phyloP scores from a whole-genome alignment of 2,888 invertebrate genomes.

The Pecten maximus region DNA sequence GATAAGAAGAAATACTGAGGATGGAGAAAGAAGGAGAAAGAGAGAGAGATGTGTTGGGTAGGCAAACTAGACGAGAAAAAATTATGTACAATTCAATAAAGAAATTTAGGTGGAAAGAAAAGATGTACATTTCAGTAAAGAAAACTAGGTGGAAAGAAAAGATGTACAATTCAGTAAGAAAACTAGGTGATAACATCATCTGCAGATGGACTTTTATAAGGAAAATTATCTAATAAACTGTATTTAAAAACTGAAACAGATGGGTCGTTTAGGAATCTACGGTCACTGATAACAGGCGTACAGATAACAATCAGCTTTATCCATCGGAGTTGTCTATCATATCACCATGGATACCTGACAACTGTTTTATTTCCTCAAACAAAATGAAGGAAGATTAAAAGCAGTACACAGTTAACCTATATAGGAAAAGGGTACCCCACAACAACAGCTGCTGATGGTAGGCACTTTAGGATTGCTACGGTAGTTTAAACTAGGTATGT shows the following conservation, averaged over 20 bases:
- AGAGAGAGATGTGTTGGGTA: not conserved
- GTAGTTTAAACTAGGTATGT: not conserved
- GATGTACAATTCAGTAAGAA: not conserved
- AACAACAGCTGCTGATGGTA: not conserved
- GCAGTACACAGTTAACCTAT: not conserved
- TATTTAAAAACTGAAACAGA: not conserved
- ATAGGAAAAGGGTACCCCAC: not conserved
- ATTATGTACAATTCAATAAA: not conserved
- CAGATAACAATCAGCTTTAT: not conserved
- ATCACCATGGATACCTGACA: not conserved
- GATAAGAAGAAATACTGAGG: no score
- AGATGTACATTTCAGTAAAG: no score
- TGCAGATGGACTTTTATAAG: not conserved
- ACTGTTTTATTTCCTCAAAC: conserved; percentile 3
- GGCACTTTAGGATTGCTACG: not conserved
- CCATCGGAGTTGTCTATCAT: not conserved
- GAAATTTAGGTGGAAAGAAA: no score
- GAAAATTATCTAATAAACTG: not conserved
- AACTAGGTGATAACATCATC: not conserved
- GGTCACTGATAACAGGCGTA: not conserved
- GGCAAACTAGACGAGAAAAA: not conserved
- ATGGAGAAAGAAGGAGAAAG: not conserved
- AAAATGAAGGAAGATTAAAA: conserved; percentile 2
- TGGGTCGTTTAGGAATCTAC: not conserved
- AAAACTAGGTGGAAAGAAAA: no score